A percentile compares a stretch with the other conserved stretches of the same genome.
phyloP scores from a whole-genome alignment of 64 coral and sea anemone species.

The Pocillopora damicornis region DNA sequence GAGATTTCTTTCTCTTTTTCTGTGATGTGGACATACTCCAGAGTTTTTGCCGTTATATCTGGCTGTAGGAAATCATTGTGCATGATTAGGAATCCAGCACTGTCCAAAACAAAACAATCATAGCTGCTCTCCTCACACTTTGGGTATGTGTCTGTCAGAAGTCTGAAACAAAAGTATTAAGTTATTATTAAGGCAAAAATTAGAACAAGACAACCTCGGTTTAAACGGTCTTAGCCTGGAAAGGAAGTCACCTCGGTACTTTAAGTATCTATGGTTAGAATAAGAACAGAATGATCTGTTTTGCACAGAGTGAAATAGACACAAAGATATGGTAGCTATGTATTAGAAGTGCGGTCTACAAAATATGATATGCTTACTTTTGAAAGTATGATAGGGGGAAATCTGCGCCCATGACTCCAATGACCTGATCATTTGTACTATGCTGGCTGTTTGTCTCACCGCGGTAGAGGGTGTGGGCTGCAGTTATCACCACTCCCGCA shows the following conservation, averaged over 20 bases:
- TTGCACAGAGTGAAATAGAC: not conserved
- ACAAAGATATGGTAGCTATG: not conserved
- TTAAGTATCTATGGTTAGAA: not conserved
- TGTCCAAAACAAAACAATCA: not conserved
- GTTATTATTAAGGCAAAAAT: not conserved
- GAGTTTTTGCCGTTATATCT: not conserved
- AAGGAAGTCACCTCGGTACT: too few species aligned
- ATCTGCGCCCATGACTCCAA: slow-evolving; percentile 43
- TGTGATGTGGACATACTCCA: slow-evolving; percentile 38
- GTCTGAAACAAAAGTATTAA: not conserved
- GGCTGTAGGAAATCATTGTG: slow-evolving; percentile 30
- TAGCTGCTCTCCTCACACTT: not conserved
- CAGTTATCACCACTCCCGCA: slow-evolving; percentile 25
- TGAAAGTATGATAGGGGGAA: slow-evolving; percentile 46
- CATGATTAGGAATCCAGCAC: slow-evolving; percentile 16
- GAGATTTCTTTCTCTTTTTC: slow-evolving; percentile 6
- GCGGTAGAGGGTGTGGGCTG: slow-evolving; percentile 22
- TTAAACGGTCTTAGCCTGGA: too few species aligned
- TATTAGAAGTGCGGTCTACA: not conserved
- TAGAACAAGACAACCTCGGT: too few species aligned
- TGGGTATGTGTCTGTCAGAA: slow-evolving; percentile 10
- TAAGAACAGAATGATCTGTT: not conserved
- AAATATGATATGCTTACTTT: not conserved
- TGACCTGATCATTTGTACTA: slow-evolving; percentile 5
- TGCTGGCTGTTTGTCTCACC: not conserved